Base-by-base conservation (phyloP, 2,113 vertebrate species). In the Nycticebus coucang region DNA sequence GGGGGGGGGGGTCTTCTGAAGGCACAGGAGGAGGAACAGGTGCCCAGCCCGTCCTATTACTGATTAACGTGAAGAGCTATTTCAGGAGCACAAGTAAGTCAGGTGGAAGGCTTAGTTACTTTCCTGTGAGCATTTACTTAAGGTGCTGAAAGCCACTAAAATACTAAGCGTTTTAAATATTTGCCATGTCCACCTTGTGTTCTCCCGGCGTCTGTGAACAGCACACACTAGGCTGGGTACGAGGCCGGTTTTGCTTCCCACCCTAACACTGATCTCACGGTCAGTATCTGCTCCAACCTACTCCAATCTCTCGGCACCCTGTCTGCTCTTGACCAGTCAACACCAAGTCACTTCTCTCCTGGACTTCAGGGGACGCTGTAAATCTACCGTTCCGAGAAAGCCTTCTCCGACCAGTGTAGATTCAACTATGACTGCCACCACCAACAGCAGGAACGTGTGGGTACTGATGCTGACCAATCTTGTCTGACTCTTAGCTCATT, bases 51-150 rank as follows among this genome's bases (percentile, higher is more conserved):
- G 6, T 59, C 50, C 50, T 33, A 53, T 89, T n/a, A 88, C 80
- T 60, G 71, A 93, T 89, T 62, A 91, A 91, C 91, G 87, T 60
- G 74, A 24, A 79, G 30, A 91, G 79, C 53, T 59, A 75, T 72
- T 87, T 94, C 72, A 45, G 45, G 75, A 91, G 55, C 45, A 41
- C 37, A 50, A 30, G 18, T 22, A 60, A 41, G 33, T 35, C 55
- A 78, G 78, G 53, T 1, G 26, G 41, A 82, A 77, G 77, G 41
- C 79, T 79, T 35, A 22, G 35, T 24, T 53, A 78, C 71, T 17
- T 79, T 53, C 72, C 60, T 66, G 62, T 14, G 50, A 45, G 30
- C 59, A 41, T 82, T 72, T 45, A 53, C 30, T 79, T 35, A 93
- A 82, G 57, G n/a, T 33, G 19, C 26, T 19, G 77, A 87, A 89